Conservation (phyloP, 1,140 invertebrate species). For the Aphis gossypii region DNA sequence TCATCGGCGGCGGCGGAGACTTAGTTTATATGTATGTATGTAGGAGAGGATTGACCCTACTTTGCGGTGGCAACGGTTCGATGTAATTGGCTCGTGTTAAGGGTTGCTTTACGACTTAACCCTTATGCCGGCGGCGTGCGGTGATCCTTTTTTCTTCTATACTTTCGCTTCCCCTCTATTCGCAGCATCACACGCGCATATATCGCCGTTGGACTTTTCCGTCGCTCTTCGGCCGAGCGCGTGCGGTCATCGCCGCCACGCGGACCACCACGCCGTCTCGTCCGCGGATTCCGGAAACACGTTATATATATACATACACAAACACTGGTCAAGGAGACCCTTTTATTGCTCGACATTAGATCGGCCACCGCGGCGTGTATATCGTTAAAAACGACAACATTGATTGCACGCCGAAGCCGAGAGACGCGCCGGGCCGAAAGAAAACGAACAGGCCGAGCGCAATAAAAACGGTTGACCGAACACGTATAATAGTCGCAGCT, state of each 20-base stretch:
- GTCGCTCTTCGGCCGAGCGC: background rate
- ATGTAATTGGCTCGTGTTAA: conserved; percentile 58
- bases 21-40: background rate
- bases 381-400: conserved; percentile 52
- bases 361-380: background rate
- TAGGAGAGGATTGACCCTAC: conserved; percentile 54
- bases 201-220: background rate
- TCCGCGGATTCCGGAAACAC: background rate
- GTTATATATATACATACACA: background rate
- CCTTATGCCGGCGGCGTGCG: conserved; percentile 29
- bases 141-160: conserved; percentile 51
- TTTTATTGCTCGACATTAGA: conserved; percentile 56
- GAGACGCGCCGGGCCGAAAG: background rate
- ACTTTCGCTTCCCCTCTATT: background rate
- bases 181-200: background rate
- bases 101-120: conserved; percentile 58
- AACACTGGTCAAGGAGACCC: background rate
- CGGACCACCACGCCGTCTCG: background rate
- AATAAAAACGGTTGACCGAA: conserved; percentile 39
- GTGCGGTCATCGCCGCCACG: conserved; percentile 13
- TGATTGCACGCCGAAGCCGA: conserved; percentile 26
- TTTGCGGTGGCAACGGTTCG: conserved; percentile 57
- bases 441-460: conserved; percentile 1
- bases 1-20: background rate
- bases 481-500: conserved; percentile 18